Percentiles rank a stretch among this genome's conserved stretches.
Evolutionary conservation across 2,113 vertebrate species (phyloP).

Genomic region (Plecturocebus donacophilus): DNA sequence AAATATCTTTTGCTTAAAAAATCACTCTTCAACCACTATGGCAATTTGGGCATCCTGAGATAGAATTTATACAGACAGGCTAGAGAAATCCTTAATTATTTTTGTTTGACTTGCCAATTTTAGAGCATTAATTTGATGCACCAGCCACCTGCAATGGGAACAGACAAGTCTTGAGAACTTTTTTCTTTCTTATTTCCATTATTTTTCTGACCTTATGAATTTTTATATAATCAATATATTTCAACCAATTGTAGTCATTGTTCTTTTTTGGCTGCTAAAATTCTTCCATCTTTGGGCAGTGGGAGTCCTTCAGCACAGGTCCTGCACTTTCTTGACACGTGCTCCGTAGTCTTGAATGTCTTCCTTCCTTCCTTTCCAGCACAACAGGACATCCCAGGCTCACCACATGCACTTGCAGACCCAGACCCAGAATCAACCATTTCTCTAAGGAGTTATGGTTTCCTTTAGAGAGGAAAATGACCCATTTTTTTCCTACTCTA

Average conservation of each 20-base stretch:
- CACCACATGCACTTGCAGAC: background rate
- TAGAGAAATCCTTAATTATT: background rate
- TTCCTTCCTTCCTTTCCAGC: background rate
- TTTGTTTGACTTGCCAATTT: background rate
- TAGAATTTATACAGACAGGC: background rate
- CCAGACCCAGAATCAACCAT: background rate
- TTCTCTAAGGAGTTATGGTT: background rate
- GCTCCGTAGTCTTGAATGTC: background rate
- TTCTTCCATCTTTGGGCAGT: too few species aligned
- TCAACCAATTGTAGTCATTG: background rate
- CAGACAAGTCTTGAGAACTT: background rate
- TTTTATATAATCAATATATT: background rate
- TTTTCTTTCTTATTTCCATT: background rate
- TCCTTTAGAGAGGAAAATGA: background rate
- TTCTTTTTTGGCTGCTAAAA: background rate
- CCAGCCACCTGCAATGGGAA: background rate
- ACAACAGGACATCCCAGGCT: background rate
- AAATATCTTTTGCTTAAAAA: conserved; percentile 13
- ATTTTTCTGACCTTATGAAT: background rate
- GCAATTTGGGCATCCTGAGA: background rate
- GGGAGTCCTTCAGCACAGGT: background rate
- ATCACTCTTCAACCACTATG: background rate
- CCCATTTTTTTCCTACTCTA: background rate
- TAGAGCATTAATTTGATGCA: background rate
- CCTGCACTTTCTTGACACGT: accelerated